Conservation (phyloP, 2,888 invertebrate species). For the Caenorhabditis sulstoni region DNA sequence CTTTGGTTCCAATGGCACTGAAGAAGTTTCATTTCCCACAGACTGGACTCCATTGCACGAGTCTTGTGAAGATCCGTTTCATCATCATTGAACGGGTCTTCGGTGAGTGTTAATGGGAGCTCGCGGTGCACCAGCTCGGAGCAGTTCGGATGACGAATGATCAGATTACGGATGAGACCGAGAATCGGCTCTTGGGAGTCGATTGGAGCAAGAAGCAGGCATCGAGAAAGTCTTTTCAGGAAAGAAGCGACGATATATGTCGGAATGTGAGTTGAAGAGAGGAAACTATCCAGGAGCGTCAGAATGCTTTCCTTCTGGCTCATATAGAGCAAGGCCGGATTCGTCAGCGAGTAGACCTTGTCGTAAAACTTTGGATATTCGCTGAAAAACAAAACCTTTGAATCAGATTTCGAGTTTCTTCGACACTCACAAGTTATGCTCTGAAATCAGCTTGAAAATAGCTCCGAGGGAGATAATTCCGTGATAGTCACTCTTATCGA, state of each 20-base stretch:
- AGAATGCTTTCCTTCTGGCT: slow-evolving; percentile 92
- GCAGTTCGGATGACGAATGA: slow-evolving; percentile 90
- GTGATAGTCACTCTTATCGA: slow-evolving; percentile 85
- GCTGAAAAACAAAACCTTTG: slow-evolving; percentile 80
- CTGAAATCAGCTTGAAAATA: slow-evolving; percentile 90
- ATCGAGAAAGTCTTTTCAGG: slow-evolving; percentile 89
- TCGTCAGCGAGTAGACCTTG: slow-evolving; percentile 94
- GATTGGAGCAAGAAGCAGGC: slow-evolving; percentile 89
- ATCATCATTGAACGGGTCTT: slow-evolving; percentile 90
- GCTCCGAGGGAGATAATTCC: slow-evolving; percentile 93
- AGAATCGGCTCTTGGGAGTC: slow-evolving; percentile 86
- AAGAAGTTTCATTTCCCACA: slow-evolving; percentile 88
- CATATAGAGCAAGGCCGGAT: slow-evolving; percentile 92
- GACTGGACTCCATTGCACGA: slow-evolving; percentile 89
- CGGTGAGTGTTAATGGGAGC: slow-evolving; percentile 66
- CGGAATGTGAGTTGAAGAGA: slow-evolving; percentile 94
- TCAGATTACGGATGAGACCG: slow-evolving; percentile 89
- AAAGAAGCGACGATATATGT: slow-evolving; percentile 94
- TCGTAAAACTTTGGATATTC: slow-evolving; percentile 95
- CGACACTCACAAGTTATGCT: slow-evolving; percentile 88
- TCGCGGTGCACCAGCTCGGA: slow-evolving; percentile 77
- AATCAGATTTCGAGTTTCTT: slow-evolving; percentile 10
- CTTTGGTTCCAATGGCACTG: slow-evolving; percentile 70
- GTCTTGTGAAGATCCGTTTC: slow-evolving; percentile 89
- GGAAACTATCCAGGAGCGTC: slow-evolving; percentile 91